Base-by-base conservation (phyloP, 1,140 invertebrate species). In the Drosophila gunungcola region DNA sequence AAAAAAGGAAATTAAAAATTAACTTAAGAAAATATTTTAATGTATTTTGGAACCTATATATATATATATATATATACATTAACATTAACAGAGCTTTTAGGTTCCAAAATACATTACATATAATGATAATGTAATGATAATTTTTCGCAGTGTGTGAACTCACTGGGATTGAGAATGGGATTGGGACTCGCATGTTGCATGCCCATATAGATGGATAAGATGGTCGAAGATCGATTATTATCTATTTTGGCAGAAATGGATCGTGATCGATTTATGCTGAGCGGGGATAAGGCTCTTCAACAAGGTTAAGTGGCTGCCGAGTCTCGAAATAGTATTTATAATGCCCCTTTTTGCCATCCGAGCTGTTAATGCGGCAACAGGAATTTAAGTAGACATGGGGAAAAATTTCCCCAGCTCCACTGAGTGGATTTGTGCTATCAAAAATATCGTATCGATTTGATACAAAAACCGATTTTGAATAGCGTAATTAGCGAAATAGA, bases 191-290 rank as follows among this genome's bases (percentile, higher is more conserved):
- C 34, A 52, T 48, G 21, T 3, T 21, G 29, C 48, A 73, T 61
- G 42, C 13, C 36, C 41, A 74, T 53, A 79, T 42, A 60, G 29
- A 79, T 36, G 38, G 73, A 67, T 63, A 56, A 75, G 68, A 70
- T 83, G 78, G 45, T 39, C 48, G 48, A 38, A 52, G 67, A 77
- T 78, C 63, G 78, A 74, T 84, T 82, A 84, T 84, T 73, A 84
- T 84, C 79, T 72, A 64, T 79, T 82, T 82, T 79, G 80, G 61
- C 78, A 78, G 77, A 61, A 74, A 78, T 80, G 73, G 65, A 70
- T 85, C 82, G 82, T 86, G 82, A 86, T 80, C 82, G 82, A 85
- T 85, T 49, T 32, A 48, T 48, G 45, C 25, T 7, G 45, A 29
- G 46, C 12, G 29, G 29, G 29, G 6, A 5, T 32, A 7, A 32